These are phyloP conservation scores for Montipora sp. DNA, from an alignment of 64 coral and sea anemone genomes.

Conservation along the genomic window DNA sequence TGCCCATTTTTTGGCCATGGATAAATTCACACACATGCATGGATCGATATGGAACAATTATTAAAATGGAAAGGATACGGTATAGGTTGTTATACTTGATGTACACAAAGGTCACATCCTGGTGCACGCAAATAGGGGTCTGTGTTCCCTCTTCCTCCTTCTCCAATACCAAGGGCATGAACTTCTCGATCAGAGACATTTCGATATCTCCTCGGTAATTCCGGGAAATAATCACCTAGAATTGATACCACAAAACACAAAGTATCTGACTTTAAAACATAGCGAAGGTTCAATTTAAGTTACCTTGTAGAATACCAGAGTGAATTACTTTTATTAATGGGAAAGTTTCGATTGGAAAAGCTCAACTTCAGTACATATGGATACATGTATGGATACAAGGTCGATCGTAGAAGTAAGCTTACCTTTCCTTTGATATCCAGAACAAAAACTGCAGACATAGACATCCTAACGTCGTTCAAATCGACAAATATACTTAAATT, in stretches of 20 bases:
- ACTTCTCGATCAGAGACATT: conserved; percentile 95
- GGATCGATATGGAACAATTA: not conserved
- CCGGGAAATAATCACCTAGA: conserved; percentile 92
- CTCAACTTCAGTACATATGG: not conserved
- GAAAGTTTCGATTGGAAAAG: not conserved
- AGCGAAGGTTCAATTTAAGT: not conserved
- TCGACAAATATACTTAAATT: not conserved
- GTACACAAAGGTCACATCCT: conserved; percentile 94
- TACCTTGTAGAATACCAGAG: not conserved
- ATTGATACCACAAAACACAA: not conserved
- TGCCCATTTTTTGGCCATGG: not conserved
- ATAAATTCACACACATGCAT: not conserved
- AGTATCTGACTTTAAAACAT: not conserved
- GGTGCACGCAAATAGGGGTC: conserved; percentile 91
- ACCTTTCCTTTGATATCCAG: conserved; percentile 99
- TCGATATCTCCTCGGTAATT: conserved; percentile 97
- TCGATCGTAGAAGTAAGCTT: not conserved
- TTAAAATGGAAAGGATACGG: conserved; percentile 83
- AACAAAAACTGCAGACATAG: conserved; percentile 92
- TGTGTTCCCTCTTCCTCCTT: conserved; percentile 89
- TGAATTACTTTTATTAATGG: not conserved
- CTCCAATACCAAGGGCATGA: conserved; percentile 96
- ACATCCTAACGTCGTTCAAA: conserved; percentile 62
- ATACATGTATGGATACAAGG: not conserved
- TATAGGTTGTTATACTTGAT: conserved; percentile 99